Evolutionary conservation across 1,140 invertebrate genomes (phyloP).

Genomic region (Pogonomyrmex barbatus): DNA sequence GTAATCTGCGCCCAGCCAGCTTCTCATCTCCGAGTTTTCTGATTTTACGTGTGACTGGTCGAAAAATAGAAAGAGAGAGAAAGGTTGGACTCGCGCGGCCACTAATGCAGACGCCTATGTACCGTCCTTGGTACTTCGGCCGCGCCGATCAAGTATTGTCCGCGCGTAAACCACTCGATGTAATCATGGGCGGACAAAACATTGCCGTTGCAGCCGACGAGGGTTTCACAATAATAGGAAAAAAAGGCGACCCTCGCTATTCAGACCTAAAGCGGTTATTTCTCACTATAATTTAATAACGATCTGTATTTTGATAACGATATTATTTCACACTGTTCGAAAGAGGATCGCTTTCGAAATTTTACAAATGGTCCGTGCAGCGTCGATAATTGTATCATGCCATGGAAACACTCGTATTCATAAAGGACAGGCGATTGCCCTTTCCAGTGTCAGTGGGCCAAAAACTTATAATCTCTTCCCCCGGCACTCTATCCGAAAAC

Average conservation of each 20-base stretch:
- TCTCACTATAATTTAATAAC: constrained; percentile 80
- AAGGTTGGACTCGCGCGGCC: constrained; percentile 62
- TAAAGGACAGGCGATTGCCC: neutral
- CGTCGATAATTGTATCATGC: constrained; percentile 6
- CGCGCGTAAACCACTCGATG: constrained; percentile 27
- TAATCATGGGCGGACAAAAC: constrained; percentile 66
- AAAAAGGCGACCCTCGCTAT: constrained; percentile 78
- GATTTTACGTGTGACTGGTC: constrained; percentile 36
- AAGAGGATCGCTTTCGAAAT: constrained; percentile 28
- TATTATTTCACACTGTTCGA: constrained; percentile 71
- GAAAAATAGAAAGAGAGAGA: constrained; percentile 65
- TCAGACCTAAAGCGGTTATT: constrained; percentile 77
- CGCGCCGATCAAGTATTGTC: constrained; percentile 75
- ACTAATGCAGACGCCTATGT: constrained; percentile 77
- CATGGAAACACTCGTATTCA: neutral
- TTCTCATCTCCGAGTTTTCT: constrained; percentile 26
- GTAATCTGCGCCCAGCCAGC: constrained; percentile 39
- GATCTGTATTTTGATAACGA: constrained; percentile 77
- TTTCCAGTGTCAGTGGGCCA: neutral
- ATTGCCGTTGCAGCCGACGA: constrained; percentile 67
- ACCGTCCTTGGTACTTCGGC: constrained; percentile 77
- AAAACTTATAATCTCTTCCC: neutral
- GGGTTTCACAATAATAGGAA: constrained; percentile 82
- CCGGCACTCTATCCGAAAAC: neutral
- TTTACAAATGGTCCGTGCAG: neutral